phyloP scores from a whole-genome alignment of 2,113 vertebrate species.

The Seriola aureovittata region DNA sequence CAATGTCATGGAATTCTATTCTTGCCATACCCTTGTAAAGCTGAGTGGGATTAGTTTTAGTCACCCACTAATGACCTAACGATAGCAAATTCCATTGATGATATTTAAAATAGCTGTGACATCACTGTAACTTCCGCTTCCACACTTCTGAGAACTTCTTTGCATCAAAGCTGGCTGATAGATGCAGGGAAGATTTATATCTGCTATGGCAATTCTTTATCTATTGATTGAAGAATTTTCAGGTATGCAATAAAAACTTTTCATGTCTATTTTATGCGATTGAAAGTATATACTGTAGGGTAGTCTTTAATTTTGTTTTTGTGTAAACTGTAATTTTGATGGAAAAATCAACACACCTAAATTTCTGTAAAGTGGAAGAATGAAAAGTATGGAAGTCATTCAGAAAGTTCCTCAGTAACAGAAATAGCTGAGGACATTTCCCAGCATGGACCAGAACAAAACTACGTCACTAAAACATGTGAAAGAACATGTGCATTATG shows the following conservation, averaged over 20 bases:
- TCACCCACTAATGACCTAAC: neutral
- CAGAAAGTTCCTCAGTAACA: neutral
- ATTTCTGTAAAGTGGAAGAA: constrained; percentile 8
- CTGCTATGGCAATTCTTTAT: no score
- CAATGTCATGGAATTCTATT: neutral
- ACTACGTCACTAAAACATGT: neutral
- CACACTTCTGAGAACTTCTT: constrained; percentile 2
- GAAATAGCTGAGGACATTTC: neutral
- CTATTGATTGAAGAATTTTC: neutral
- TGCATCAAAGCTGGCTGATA: neutral
- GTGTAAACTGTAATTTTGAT: no score
- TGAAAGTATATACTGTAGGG: neutral
- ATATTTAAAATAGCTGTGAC: neutral
- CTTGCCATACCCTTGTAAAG: neutral
- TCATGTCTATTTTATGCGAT: neutral
- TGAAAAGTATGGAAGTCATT: neutral
- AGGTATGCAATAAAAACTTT: neutral
- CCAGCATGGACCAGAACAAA: neutral
- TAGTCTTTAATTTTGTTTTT: neutral
- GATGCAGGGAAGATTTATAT: neutral
- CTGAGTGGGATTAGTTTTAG: neutral
- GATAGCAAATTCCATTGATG: neutral
- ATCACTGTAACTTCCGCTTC: neutral
- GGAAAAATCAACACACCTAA: neutral
- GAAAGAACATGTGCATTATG: neutral